Base-by-base conservation (phyloP, 92 coral and sea anemone species). In the Muricea muricata region DNA sequence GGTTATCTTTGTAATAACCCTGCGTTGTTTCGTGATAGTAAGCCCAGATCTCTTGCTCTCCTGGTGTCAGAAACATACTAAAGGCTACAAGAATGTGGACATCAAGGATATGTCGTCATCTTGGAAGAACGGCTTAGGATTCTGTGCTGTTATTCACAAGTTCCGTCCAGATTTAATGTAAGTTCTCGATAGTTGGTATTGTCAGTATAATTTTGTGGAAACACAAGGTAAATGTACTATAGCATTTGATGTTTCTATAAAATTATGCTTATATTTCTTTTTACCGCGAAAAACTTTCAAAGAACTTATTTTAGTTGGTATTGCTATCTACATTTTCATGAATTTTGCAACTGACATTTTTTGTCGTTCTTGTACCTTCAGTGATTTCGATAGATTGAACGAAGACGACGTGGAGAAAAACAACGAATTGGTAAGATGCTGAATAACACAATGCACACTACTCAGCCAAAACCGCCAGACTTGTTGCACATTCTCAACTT, bases 31-130 rank as follows among this genome's bases (percentile, higher is more conserved):
- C 28, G 57, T 54, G 71, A 1, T 73, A 96, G 99, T 96, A 70
- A 96, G 94, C 85, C 91, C 94, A 41, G 87, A 85, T 29, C 78
- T 86, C 24, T 81, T 96, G 42, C 83, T 96, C 47, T 90, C 86
- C 65, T 96, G 99, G 99, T 96, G 99, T 66, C 99, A 96, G 50
- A 90, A 93, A 74, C 97, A 96, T 47, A 92, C 99, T 23, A 93
- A 91, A 76, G 89, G 86, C 31, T 96, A 96, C 88, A 96, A 85
- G 63, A 83, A 92, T 79, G 98, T 96, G 1, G 71, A 86, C 30
- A 80, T 96, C 57, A 93, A 84, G 23, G 93, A 96, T 80, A 96
- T 96, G 99, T 93, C 98, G 37, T 25, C 87, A 1, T 96, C 99
- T 1, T 96, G 99, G 99, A 90, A 87, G 61, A 92, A 80, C 71